Percentiles rank a stretch among this genome's conserved stretches.
phyloP scores from a whole-genome alignment of 2,888 invertebrate species.

The Leucophenga maculata region DNA sequence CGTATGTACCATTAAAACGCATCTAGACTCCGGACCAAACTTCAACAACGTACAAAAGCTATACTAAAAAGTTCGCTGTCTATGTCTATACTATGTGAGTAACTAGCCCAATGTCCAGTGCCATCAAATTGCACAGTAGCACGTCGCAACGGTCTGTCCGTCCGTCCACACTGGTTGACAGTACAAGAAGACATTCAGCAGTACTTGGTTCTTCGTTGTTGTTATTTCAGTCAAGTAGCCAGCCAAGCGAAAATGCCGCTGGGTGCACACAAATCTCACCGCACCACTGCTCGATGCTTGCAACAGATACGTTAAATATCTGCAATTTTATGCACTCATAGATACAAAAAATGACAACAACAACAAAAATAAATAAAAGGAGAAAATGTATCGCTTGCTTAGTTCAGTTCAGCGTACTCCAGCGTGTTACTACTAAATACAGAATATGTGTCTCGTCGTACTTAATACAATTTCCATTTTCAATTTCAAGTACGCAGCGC shows the following conservation, averaged over 20 bases:
- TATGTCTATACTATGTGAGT: background rate
- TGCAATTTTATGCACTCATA: slow-evolving; percentile 58
- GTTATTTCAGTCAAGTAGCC: background rate
- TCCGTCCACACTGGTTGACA: background rate
- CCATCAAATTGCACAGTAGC: slow-evolving; percentile 5
- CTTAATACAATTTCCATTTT: slow-evolving; percentile 28
- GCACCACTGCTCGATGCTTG: background rate
- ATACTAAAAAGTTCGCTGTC: slow-evolving; percentile 10
- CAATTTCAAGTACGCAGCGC: slow-evolving; percentile 57
- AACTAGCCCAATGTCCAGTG: background rate
- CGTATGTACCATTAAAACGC: background rate
- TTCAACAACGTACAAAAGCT: background rate
- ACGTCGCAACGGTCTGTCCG: background rate
- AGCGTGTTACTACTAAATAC: too few species aligned
- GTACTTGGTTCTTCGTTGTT: background rate
- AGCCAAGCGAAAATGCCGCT: slow-evolving; percentile 4
- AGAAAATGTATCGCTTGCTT: background rate
- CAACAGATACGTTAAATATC: slow-evolving; percentile 53
- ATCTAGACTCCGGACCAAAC: background rate
- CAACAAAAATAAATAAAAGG: background rate
- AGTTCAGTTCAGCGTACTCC: too few species aligned
- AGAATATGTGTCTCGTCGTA: background rate
- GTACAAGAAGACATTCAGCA: background rate
- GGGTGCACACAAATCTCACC: slow-evolving; percentile 14
- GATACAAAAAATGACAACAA: background rate